Evolutionary conservation across 2,113 vertebrate genomes (phyloP), one percentile per base, ranked within the genome.

Genomic region (Indicator maculatus): DNA sequence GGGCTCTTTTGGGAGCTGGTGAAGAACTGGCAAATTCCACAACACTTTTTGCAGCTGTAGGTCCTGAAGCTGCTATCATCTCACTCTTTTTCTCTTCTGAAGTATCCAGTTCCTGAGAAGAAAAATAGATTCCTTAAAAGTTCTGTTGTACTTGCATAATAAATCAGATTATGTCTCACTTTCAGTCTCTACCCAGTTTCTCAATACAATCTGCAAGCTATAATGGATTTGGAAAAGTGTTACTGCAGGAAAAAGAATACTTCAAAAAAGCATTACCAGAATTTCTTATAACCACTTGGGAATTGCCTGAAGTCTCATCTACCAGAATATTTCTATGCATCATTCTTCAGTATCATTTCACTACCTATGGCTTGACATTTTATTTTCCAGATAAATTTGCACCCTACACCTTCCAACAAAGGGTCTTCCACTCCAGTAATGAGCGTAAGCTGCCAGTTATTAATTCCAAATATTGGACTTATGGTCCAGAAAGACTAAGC

Each of bases 1-100:
- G 97, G 4, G 96, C 73, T 73, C 98, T 98, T 97, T 99, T 99
- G 53, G 97, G 83, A 47, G 94, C 59, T 72, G 97, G 94, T 44
- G 97, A 69, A 86, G 97, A 95, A 88, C 96, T 67, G 13, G 97
- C 95, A 1, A 97, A 97, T 92, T 98, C 98, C 65, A 97, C 96
- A 30, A 96, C 97, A 19, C 95, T 97, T 90, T 98, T 98, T 75
- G 96, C 50, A 70, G 95, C 38, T 66, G 95, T 61, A 79, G 95
- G 59, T 65, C 67, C 96, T 59, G 97, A 93, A 77, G 92, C 93
- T 56, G 95, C 96, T 52, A 95, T 70, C n/a, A 96, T 60, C 24
- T 97, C 94, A 50, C 90, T 97, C 67, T 95, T 97, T 88, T 97
- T 97, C 76, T 98, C 98, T 88, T 98, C 97, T 38, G 96, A 96